phyloP scores from a whole-genome alignment of 2,888 invertebrate species.

The Malachius bipustulatus region DNA sequence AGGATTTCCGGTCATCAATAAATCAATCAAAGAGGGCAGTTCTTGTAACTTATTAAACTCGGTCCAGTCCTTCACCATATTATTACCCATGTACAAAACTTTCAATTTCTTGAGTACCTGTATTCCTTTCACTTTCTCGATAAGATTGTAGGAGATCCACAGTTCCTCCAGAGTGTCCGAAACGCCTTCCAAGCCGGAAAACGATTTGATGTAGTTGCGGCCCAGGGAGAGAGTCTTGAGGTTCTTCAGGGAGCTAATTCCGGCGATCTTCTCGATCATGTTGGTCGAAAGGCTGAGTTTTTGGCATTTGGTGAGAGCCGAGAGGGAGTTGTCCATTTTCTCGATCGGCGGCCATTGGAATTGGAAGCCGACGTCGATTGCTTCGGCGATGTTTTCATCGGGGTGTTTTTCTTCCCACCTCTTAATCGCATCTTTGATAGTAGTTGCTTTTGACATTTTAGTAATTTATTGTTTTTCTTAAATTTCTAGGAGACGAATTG shows the following conservation, averaged over 20 bases:
- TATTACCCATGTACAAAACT: conserved; percentile 69
- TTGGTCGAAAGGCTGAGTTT: conserved; percentile 86
- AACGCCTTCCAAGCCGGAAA: conserved; percentile 74
- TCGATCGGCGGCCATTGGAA: conserved; percentile 91
- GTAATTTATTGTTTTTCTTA: no score
- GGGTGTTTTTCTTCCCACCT: conserved; percentile 74
- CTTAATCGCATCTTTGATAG: conserved; percentile 78
- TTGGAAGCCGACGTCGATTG: conserved; percentile 65
- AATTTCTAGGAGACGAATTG: no score
- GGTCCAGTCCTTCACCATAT: conserved; percentile 73
- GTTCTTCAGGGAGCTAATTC: conserved; percentile 67
- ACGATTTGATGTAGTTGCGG: conserved; percentile 76
- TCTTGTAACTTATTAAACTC: conserved; percentile 71
- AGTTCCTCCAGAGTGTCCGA: conserved; percentile 77
- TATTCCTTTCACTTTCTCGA: conserved; percentile 82
- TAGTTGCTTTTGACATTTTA: conserved; percentile 60
- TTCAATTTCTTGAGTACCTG: conserved; percentile 63
- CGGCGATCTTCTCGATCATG: conserved; percentile 78
- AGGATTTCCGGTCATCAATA: conserved; percentile 71
- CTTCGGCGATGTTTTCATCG: conserved; percentile 53
- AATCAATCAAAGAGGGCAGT: conserved; percentile 55
- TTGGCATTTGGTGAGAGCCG: conserved; percentile 61
- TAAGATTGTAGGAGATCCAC: conserved; percentile 84
- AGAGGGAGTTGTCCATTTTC: conserved; percentile 82
- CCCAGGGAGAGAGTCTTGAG: conserved; percentile 70